Evolutionary conservation across 1,140 invertebrate genomes (phyloP).

Genomic region (Harlomillsia oculata): DNA sequence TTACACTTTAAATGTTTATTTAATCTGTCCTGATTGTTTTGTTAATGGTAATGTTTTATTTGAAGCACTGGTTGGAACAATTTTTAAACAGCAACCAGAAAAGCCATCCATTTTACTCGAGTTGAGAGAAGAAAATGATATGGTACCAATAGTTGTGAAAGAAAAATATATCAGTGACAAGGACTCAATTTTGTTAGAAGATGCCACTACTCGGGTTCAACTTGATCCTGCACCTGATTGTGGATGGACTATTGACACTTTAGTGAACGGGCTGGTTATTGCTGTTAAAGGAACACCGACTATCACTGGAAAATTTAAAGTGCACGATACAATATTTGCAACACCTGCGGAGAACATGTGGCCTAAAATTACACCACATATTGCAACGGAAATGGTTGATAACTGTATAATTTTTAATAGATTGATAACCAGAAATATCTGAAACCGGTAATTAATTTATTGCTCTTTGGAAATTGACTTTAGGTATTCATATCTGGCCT

Average conservation of each 20-base stretch:
- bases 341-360: constrained; percentile 11
- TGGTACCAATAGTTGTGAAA: constrained; percentile 13
- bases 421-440: not conserved
- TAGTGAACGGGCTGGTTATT: constrained; percentile 32
- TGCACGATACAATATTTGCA: constrained; percentile 22
- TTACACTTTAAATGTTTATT: not conserved
- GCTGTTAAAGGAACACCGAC: constrained; percentile 31
- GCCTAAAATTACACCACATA: not conserved
- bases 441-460: not conserved
- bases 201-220: constrained; percentile 29
- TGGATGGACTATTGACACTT: constrained; percentile 8
- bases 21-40: not conserved
- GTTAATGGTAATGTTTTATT: not conserved
- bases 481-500: constrained; percentile 31
- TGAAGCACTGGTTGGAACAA: constrained; percentile 31
- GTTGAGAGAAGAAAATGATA: constrained; percentile 25
- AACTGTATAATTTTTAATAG: not conserved
- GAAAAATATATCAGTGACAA: constrained; percentile 24
- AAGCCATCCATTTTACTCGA: constrained; percentile 34
- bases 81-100: constrained; percentile 33
- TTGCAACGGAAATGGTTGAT: constrained; percentile 30
- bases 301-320: constrained; percentile 30
- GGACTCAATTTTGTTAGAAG: constrained; percentile 29
- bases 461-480: constrained; percentile 1
- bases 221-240: constrained; percentile 14